Evolutionary conservation across 2,113 vertebrate species (phyloP).

Genomic region (Paradisaea rubra): DNA sequence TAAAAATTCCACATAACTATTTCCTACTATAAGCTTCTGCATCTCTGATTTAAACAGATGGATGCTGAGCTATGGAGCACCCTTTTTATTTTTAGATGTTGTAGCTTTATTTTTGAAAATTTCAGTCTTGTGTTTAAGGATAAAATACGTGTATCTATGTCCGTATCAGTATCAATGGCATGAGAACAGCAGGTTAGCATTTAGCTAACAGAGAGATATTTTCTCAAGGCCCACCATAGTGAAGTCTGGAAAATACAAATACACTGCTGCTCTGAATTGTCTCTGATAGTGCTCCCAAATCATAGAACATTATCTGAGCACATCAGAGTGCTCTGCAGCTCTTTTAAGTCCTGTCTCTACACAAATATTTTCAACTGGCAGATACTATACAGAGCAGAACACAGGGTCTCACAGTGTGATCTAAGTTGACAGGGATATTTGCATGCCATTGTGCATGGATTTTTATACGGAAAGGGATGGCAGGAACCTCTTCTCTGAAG

Average conservation of each 20-base stretch:
- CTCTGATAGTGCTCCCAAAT: neutral
- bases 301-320: neutral
- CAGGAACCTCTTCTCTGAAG: neutral
- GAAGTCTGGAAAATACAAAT: neutral
- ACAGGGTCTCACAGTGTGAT: neutral
- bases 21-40: neutral
- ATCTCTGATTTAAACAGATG: neutral
- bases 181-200: neutral
- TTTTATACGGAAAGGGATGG: neutral
- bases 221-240: fast-evolving
- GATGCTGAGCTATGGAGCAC: neutral
- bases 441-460: neutral
- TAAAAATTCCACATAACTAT: neutral
- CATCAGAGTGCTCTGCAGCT: neutral
- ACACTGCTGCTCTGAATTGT: neutral
- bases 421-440: neutral
- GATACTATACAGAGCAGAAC: neutral
- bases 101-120: neutral
- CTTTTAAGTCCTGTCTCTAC: neutral
- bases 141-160: neutral
- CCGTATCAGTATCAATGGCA: neutral
- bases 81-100: neutral
- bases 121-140: neutral
- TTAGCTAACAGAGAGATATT: neutral
- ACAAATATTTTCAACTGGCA: neutral